A percentile compares a stretch with the other conserved stretches of the same genome.
Conservation (phyloP, 2,888 invertebrate genomes). For the Ceriagrion tenellum region DNA sequence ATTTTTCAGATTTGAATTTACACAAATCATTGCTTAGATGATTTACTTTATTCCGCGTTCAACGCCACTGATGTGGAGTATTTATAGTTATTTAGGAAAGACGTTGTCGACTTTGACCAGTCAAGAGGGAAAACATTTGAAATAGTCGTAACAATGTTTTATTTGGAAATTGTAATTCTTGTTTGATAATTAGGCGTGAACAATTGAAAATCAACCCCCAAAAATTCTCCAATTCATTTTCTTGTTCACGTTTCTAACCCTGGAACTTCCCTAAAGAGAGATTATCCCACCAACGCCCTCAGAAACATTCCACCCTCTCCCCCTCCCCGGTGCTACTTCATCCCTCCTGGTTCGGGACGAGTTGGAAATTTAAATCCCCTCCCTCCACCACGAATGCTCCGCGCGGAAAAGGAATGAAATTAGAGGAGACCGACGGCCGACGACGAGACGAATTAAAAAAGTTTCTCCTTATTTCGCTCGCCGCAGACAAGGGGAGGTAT, state of each 20-base stretch:
- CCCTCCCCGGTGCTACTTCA: not conserved
- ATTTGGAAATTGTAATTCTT: no score
- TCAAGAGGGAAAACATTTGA: no score
- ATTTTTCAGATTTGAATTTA: no score
- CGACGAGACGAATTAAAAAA: conserved; percentile 30
- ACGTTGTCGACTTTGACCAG: no score
- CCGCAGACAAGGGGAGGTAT: not conserved
- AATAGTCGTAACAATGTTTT: no score
- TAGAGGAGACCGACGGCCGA: not conserved
- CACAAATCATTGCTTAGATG: no score
- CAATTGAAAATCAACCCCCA: not conserved
- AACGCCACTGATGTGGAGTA: no score
- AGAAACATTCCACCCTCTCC: not conserved
- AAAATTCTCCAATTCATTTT: not conserved
- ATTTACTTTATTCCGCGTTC: no score
- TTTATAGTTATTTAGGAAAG: no score
- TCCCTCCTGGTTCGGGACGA: not conserved
- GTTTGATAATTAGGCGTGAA: not conserved
- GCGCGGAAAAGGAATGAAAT: conserved; percentile 6
- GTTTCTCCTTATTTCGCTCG: not conserved
- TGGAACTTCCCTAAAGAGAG: not conserved
- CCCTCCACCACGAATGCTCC: not conserved
- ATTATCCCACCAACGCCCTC: not conserved
- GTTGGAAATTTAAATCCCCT: not conserved
- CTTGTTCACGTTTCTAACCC: not conserved